Base-by-base conservation (phyloP, 2,888 invertebrate genomes). In the Osmoderma eremita region DNA sequence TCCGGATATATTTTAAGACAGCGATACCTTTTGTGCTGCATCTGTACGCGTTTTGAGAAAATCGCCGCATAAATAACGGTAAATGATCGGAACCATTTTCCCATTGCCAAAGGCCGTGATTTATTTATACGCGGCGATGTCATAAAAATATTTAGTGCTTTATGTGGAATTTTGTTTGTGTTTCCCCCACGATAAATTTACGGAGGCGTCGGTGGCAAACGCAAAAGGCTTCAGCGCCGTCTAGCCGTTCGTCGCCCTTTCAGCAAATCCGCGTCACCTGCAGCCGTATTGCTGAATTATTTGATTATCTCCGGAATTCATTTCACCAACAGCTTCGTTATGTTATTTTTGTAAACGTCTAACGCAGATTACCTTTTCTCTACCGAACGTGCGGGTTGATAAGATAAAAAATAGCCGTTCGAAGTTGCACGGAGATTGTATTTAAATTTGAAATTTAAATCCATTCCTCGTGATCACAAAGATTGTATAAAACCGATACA, bases 241-340 rank as follows among this genome's bases (percentile, higher is more conserved):
- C 53, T 53, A 53, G 10, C 17, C 15, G 24, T 15, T 36, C 53
- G 6, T 17, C 15, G 53, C 45, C 39, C 42, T 41, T 36, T 41
- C 18, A 56, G n/a, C 45, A 10, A 41, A 48, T 41, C 42, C 65
- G 71, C 73, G 74, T 74, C 74, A 73, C 69, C 69, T 64, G 68
- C 74, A 73, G 72, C 69, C 69, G 72, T 73, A 72, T 73, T 71
- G 73, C 72, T 75, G 75, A 75, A 72, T 74, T 75, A 75, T 75
- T 75, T 75, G 75, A 75, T 74, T 75, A 75, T 74, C 73, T 70
- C 70, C 63, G 69, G 71, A 70, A 74, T 73, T 72, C 72, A 74
- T 71, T 72, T 73, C 65, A 53, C 53, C 53, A 66, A 58, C 65
- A 66, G 65, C 51, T 66, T 56, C 65, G 65, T 50, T 66, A 61